Percentiles rank a stretch among this genome's conserved stretches.
phyloP scores from a whole-genome alignment of 2,113 vertebrate genomes.

The Misgurnus anguillicaudatus region DNA sequence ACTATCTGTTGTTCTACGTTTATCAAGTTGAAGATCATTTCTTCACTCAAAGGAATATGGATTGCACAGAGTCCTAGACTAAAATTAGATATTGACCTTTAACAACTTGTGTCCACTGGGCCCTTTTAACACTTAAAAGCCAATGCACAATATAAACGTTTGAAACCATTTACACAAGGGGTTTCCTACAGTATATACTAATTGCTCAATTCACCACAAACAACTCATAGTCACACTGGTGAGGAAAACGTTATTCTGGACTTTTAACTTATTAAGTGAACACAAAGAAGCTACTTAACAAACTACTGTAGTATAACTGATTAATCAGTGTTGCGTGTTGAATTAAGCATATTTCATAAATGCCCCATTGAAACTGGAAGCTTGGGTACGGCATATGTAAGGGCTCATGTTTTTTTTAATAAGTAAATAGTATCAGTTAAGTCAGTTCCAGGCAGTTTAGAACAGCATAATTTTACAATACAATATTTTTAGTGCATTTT shows the following conservation, averaged over 20 bases:
- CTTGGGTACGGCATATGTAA: too few species aligned
- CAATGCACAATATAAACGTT: constrained; percentile 17
- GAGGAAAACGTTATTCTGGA: neutral
- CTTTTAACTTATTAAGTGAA: neutral
- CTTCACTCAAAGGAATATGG: constrained; percentile 18
- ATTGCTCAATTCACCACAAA: neutral
- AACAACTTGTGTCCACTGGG: neutral
- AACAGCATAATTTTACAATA: too few species aligned
- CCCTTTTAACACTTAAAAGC: constrained; percentile 20
- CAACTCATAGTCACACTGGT: neutral
- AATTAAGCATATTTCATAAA: too few species aligned
- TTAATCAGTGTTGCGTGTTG: too few species aligned
- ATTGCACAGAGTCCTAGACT: constrained; percentile 16
- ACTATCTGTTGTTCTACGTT: neutral
- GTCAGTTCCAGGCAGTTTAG: too few species aligned
- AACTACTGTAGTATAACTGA: too few species aligned
- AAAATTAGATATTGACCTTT: constrained; percentile 40
- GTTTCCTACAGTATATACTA: neutral
- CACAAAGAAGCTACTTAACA: too few species aligned
- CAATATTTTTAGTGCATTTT: too few species aligned
- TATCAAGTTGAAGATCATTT: constrained; percentile 29
- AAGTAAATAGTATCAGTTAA: too few species aligned
- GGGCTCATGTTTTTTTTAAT: too few species aligned
- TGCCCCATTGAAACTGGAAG: too few species aligned
- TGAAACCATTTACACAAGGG: neutral